Base-by-base conservation (phyloP, 2,888 invertebrate species). In the Tenthredo scrophulariae region DNA sequence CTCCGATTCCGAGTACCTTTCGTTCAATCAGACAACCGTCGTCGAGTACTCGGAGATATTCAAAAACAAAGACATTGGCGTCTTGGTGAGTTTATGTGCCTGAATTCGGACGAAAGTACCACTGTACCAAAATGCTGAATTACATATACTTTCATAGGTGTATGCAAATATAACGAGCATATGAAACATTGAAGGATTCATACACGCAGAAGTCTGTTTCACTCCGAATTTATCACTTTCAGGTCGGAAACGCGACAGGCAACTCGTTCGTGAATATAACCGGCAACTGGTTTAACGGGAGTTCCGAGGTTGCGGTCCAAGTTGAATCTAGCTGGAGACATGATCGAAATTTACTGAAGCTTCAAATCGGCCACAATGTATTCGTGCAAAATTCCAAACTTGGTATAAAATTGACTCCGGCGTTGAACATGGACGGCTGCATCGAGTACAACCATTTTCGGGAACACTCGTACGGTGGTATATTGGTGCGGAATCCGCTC, bases 381-480 rank as follows among this genome's bases (percentile, higher is more conserved):
- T 98, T 98, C 93, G 95, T 96, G 86, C 95, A 96, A 89, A 98
- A 97, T 90, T 94, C 95, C 84, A 95, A 96, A 90, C 95, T 98
- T 26, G 96, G 96, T 0, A 94, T 98, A 22, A 96, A 96, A 92
- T 95, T 98, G 40, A 96, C 96, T 89, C 98, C 98, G 0, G 97
- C 97, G 0, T 94, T 98, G 10, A 98, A 98, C 93, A 93, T 98
- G 4, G 93, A 96, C 6, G 97, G 96, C 0, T 94, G 94, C 87
- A 96, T 98, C 84, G 98, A 98, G 91, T 97, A 97, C 91, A 99
- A 99, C 94, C 96, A 97, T 89, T 99, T 99, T 91, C 95, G 95
- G 86, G 96, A 96, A 85, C 98, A 99, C 67, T 94, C 94, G 82
- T 96, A 96, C 89, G 99, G 99, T 13, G 97, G 97, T 2, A 94